A percentile compares a stretch with the other conserved stretches of the same genome.
Conservation (phyloP, 2,888 invertebrate genomes). For the Barypeithes pellucidus region DNA sequence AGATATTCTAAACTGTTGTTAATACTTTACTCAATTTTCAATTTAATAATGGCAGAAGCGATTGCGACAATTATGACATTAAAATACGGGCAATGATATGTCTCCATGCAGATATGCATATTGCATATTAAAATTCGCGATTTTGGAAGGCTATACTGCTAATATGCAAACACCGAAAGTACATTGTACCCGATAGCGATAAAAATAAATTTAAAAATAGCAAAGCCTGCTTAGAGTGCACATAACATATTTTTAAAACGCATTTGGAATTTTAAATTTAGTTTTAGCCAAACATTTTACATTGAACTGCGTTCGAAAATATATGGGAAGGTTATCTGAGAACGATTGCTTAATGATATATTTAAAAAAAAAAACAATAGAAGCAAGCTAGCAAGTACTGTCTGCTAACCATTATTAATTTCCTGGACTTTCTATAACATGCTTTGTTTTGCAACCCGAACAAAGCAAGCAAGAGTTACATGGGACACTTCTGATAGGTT, state of each 20-base stretch:
- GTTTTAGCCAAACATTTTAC: conserved; percentile 62
- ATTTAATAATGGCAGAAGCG: not conserved
- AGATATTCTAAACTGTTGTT: too few relatives aligned
- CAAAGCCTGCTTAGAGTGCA: conserved; percentile 63
- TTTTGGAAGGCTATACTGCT: conserved; percentile 50
- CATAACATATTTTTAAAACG: conserved; percentile 66
- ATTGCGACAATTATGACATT: conserved; percentile 9
- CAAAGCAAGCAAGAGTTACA: too few relatives aligned
- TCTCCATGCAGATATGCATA: conserved; percentile 23
- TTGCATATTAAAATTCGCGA: conserved; percentile 45
- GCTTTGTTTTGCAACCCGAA: too few relatives aligned
- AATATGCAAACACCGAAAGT: conserved; percentile 58
- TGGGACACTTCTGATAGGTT: too few relatives aligned
- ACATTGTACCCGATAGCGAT: conserved; percentile 61
- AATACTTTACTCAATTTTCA: not conserved
- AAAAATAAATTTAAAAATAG: conserved; percentile 65
- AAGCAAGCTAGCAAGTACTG: too few relatives aligned
- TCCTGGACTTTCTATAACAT: too few relatives aligned
- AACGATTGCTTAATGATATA: too few relatives aligned
- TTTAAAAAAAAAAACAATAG: too few relatives aligned
- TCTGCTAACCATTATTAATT: too few relatives aligned
- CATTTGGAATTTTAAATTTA: conserved; percentile 67
- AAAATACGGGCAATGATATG: conserved; percentile 23
- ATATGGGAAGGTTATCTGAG: not conserved
- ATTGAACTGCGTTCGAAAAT: conserved; percentile 36